Evolutionary conservation across 2,888 invertebrate genomes (phyloP).

Genomic region (Zeuzera pyrina): DNA sequence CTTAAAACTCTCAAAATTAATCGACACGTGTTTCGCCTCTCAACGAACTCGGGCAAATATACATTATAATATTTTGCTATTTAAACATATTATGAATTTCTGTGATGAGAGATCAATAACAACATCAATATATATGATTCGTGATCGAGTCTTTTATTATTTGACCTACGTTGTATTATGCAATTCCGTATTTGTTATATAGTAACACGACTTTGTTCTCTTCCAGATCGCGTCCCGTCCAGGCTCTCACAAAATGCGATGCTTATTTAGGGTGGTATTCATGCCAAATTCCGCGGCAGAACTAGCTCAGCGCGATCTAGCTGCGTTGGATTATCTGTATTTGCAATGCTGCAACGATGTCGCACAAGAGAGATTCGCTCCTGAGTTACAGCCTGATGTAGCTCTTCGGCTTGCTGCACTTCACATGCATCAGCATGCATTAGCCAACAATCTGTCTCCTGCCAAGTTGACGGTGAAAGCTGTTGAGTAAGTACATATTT

Average conservation of each 20-base stretch:
- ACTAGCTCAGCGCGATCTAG: constrained; percentile 85
- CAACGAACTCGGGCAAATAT: too few species aligned
- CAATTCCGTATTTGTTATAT: too few species aligned
- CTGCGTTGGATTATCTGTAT: constrained; percentile 91
- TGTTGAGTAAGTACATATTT: constrained; percentile 82
- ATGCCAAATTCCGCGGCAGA: constrained; percentile 90
- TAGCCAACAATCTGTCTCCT: constrained; percentile 84
- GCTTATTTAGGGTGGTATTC: constrained; percentile 91
- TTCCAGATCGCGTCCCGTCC: constrained; percentile 90
- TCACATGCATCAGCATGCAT: constrained; percentile 92
- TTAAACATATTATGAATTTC: too few species aligned
- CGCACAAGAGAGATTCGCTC: constrained; percentile 90
- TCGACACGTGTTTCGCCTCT: too few species aligned
- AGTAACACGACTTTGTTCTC: too few species aligned
- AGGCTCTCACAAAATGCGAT: constrained; percentile 91
- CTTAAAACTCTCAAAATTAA: too few species aligned
- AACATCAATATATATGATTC: too few species aligned
- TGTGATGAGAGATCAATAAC: too few species aligned
- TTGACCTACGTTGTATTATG: too few species aligned
- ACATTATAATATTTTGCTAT: too few species aligned
- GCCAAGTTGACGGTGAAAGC: constrained; percentile 88
- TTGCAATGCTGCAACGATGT: constrained; percentile 96
- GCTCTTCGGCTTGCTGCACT: constrained; percentile 89
- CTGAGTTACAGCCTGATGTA: constrained; percentile 88
- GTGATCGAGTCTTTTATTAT: too few species aligned